phyloP scores from a whole-genome alignment of 2,888 invertebrate genomes.

The Pollenia angustigena region DNA sequence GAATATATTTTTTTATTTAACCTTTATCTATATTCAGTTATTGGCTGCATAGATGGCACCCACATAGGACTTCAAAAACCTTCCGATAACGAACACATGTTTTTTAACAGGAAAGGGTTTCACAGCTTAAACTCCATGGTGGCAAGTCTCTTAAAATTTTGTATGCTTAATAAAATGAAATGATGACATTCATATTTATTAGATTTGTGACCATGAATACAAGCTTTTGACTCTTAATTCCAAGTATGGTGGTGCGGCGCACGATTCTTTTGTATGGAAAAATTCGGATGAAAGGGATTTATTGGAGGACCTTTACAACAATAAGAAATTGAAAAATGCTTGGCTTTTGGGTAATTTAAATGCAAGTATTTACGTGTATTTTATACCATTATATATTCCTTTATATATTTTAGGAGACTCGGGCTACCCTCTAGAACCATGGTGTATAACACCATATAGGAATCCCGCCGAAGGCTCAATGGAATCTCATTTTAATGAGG shows the following conservation, averaged over 20 bases:
- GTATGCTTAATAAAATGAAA: not conserved
- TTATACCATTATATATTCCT: not conserved
- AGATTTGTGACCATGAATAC: constrained; percentile 45
- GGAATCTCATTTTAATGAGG: constrained; percentile 40
- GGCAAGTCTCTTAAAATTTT: not conserved
- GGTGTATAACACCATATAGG: constrained; percentile 51
- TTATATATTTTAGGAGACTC: not conserved
- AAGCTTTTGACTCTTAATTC: constrained; percentile 34
- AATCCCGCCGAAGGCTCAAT: constrained; percentile 41
- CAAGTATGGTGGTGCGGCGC: constrained; percentile 45
- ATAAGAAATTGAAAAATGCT: constrained; percentile 6
- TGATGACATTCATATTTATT: no score
- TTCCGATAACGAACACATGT: not conserved
- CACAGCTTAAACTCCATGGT: not conserved
- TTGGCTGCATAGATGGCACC: not conserved
- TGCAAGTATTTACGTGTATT: not conserved
- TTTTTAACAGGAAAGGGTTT: not conserved
- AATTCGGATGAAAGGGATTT: constrained; percentile 43
- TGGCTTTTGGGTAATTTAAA: constrained; percentile 9
- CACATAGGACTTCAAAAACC: constrained; percentile 4
- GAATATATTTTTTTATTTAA: no score
- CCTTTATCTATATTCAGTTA: not conserved
- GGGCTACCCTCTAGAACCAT: constrained; percentile 20
- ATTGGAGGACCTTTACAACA: not conserved
- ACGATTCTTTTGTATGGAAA: constrained; percentile 49